phyloP scores from a whole-genome alignment of 2,113 vertebrate genomes.

The Aramus guarauna region DNA sequence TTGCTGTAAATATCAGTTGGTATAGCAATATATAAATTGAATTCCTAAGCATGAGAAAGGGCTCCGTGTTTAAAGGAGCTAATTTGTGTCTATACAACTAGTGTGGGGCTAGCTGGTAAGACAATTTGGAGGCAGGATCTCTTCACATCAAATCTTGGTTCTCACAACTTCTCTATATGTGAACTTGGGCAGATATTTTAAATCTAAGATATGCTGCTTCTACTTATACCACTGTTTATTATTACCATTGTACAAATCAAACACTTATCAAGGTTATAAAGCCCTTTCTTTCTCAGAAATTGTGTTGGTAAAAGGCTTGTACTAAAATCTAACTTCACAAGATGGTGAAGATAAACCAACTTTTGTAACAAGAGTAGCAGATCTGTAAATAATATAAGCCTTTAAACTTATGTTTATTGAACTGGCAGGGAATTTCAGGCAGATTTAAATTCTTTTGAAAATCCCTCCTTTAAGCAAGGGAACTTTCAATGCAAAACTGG shows the following conservation, averaged over 20 bases:
- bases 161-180: background rate
- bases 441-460: background rate
- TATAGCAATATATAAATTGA: background rate
- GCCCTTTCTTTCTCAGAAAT: background rate
- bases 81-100: background rate
- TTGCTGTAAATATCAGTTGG: background rate
- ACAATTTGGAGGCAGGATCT: background rate
- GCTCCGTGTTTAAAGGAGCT: background rate
- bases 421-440: background rate
- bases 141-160: background rate
- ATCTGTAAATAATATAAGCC: background rate
- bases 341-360: background rate
- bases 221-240: background rate
- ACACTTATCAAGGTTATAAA: background rate
- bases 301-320: background rate
- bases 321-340: background rate
- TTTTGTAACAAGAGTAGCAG: background rate
- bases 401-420: background rate
- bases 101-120: accelerated
- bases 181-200: background rate
- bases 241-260: background rate
- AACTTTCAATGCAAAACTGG: background rate
- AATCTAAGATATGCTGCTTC: background rate
- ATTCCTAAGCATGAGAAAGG: background rate
- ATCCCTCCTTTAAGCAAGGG: background rate